Conservation (phyloP, 2,888 invertebrate genomes). For the Morinoia aosen region DNA sequence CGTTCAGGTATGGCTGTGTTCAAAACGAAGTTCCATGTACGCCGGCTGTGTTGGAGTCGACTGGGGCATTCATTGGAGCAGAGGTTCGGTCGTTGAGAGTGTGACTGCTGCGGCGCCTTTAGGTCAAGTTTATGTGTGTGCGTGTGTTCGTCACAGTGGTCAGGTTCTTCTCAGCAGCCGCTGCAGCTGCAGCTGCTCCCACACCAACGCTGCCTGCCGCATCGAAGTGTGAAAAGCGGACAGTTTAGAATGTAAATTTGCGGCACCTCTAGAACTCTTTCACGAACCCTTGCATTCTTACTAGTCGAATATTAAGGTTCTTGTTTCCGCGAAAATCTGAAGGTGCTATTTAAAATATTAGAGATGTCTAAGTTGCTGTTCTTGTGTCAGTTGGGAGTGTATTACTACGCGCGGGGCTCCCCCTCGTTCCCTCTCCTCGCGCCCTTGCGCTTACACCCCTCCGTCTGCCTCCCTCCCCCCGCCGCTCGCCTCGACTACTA, state of each 20-base stretch:
- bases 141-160: conserved; percentile 28
- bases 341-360: background rate
- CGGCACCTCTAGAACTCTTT: background rate
- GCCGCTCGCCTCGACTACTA: conserved; percentile 12
- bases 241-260: background rate
- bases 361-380: conserved; percentile 42
- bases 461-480: background rate
- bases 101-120: conserved; percentile 22
- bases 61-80: background rate
- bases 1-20: background rate
- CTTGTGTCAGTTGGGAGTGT: conserved; percentile 27
- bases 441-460: background rate
- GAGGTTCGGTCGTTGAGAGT: background rate
- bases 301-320: background rate
- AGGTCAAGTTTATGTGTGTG: conserved; percentile 21
- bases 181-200: conserved; percentile 39
- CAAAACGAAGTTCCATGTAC: background rate
- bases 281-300: background rate
- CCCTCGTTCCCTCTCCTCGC: background rate
- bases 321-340: background rate
- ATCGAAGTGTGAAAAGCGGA: background rate
- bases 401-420: conserved; percentile 35
- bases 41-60: background rate
- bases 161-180: background rate
- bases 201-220: conserved; percentile 11